These are phyloP conservation scores for Pachycephala philippinensis DNA, from an alignment of 2,113 vertebrate species.

Conservation along the genomic window DNA sequence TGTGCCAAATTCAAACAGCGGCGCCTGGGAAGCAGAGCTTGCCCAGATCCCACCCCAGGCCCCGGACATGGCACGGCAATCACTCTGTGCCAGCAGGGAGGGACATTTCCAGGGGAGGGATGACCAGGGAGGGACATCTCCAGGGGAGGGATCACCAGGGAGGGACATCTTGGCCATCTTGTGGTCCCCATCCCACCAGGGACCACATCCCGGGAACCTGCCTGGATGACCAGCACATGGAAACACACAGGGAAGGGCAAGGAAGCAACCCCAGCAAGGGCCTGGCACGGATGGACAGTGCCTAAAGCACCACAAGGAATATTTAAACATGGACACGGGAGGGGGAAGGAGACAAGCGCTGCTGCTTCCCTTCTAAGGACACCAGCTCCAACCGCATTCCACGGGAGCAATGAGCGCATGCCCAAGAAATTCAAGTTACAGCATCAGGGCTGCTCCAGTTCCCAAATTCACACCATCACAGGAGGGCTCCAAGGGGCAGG, in stretches of 20 bases:
- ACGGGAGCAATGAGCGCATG: accelerated
- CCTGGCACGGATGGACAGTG: background rate
- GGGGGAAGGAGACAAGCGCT: background rate
- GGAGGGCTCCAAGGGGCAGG: background rate
- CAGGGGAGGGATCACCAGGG: accelerated
- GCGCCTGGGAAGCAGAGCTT: background rate
- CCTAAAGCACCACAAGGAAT: background rate
- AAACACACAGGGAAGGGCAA: background rate
- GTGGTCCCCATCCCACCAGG: background rate
- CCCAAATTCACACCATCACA: background rate
- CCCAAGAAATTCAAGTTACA: background rate
- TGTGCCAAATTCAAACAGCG: background rate
- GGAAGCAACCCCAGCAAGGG: background rate
- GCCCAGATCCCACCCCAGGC: background rate
- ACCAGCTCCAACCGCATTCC: background rate
- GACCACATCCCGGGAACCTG: background rate
- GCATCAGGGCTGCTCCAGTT: background rate
- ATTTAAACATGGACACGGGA: accelerated
- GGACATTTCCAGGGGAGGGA: background rate
- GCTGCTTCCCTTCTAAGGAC: background rate
- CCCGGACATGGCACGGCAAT: background rate
- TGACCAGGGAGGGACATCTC: accelerated
- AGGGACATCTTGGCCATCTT: too few relatives aligned
- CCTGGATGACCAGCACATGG: background rate
- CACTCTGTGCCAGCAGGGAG: background rate